Base-by-base conservation (phyloP, 2,797 vertebrate genomes). In the Tachyglossus aculeatus region DNA sequence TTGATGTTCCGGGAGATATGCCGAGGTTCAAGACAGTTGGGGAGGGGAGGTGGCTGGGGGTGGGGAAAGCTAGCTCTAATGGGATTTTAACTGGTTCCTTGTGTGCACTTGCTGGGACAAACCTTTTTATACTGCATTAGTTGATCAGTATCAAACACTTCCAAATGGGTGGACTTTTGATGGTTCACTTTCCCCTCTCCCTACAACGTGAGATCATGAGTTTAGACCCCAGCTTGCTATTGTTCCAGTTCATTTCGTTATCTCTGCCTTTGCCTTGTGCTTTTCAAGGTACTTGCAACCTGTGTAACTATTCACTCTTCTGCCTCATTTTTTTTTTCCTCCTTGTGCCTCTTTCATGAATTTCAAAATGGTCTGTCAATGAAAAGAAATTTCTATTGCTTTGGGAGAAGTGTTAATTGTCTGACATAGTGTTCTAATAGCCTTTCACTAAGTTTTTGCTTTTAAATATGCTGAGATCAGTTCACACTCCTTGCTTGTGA, bases 351-450 rank as follows among this genome's bases (percentile, higher is more conserved):
- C 57, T 74, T 89, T 71, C 69, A 83, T 88, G 87, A 88, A 85
- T 87, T 86, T 88, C 85, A 86, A 88, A 88, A 82, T 80, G 80
- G 74, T 53, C 52, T 63, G 63, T 71, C 80, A 37, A 33, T 74
- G 77, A 84, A 88, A 81, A 85, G 80, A 76, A 71, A 41, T 39
- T 77, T 83, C 71, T 77, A 67, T 78, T 65, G 41, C 82, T 39
- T 56, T 77, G 77, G 81, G 86, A 87, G 80, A 78, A 74, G 79
- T 85, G 87, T 87, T 91, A 82, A 91, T 91, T 90, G 81, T 86
- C 83, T 89, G 81, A 85, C 77, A 79, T 79, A 58, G 60, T 79
- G 71, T 80, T 88, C 77, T 84, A 84, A 76, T 83, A 86, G 71
- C 74, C 66, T 90, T 91, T 87, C 82, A 78, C 60, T 27, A 54